Conservation (phyloP, 2,888 invertebrate genomes). For the Mayetiola destructor region DNA sequence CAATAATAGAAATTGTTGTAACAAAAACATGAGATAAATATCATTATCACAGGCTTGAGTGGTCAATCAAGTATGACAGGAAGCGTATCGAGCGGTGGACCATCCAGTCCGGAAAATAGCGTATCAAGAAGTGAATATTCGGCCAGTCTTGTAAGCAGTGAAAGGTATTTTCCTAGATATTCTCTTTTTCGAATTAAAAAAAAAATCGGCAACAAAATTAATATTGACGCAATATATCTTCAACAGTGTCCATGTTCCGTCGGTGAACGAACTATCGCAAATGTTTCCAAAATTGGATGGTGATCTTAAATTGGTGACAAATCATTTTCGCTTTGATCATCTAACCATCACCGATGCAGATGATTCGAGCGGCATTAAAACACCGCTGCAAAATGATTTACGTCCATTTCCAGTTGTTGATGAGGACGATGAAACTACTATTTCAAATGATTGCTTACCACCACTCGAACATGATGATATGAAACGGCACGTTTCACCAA, state of each 20-base stretch:
- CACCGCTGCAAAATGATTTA: background rate
- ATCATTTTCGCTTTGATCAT: constrained; percentile 35
- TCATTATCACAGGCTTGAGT: constrained; percentile 74
- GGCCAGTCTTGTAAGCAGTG: constrained; percentile 46
- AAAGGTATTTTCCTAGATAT: constrained; percentile 36
- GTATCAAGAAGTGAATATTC: constrained; percentile 47
- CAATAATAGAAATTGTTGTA: too few species aligned
- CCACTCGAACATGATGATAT: background rate
- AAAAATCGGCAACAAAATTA: background rate
- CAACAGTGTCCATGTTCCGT: constrained; percentile 24
- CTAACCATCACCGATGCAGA: background rate
- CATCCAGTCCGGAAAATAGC: constrained; percentile 63
- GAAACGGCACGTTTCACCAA: background rate
- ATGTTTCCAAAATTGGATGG: constrained; percentile 44
- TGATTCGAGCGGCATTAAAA: background rate
- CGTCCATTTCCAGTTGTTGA: constrained; percentile 28
- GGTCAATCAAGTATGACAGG: constrained; percentile 63
- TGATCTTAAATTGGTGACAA: constrained; percentile 38
- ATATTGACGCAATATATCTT: background rate
- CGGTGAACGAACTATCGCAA: constrained; percentile 34
- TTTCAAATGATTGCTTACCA: constrained; percentile 38
- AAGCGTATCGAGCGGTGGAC: constrained; percentile 57
- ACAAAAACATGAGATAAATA: too few species aligned
- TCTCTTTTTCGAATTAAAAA: background rate
- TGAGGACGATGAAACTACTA: constrained; percentile 42